A percentile compares a stretch with the other conserved stretches of the same genome.
These are phyloP conservation scores for Dromas ardeola DNA, from an alignment of 2,113 vertebrate species.

Conservation along the genomic window DNA sequence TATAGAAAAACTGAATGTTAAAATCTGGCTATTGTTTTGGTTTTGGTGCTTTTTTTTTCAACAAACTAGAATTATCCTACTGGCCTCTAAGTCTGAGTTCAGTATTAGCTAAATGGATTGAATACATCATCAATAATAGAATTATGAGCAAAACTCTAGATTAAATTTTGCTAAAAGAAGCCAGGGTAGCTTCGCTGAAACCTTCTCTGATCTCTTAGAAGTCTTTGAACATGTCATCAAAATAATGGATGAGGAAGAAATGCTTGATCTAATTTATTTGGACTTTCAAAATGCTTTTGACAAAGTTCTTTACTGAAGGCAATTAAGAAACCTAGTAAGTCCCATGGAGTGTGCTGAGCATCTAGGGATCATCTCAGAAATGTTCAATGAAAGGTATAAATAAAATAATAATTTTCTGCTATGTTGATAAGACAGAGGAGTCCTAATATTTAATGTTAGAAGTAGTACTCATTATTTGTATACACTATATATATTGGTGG, in stretches of 20 bases:
- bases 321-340: not conserved
- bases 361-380: not conserved
- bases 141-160: not conserved
- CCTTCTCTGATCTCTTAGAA: not conserved
- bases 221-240: not conserved
- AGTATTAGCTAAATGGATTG: not conserved
- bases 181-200: not conserved
- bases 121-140: not conserved
- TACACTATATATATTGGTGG: not conserved
- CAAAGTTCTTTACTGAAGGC: not conserved
- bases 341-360: not conserved
- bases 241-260: constrained; percentile 18
- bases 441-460: not conserved
- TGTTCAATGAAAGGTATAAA: not conserved
- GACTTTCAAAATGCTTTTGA: constrained; percentile 12
- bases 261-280: constrained; percentile 5
- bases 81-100: not conserved
- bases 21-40: not conserved
- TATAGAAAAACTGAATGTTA: not conserved
- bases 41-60: not conserved
- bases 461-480: not conserved
- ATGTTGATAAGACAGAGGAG: not conserved
- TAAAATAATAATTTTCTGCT: not conserved
- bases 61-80: not conserved
- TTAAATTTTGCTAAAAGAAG: not conserved